Conservation (phyloP, 2,113 vertebrate genomes). For the Aythya baeri region DNA sequence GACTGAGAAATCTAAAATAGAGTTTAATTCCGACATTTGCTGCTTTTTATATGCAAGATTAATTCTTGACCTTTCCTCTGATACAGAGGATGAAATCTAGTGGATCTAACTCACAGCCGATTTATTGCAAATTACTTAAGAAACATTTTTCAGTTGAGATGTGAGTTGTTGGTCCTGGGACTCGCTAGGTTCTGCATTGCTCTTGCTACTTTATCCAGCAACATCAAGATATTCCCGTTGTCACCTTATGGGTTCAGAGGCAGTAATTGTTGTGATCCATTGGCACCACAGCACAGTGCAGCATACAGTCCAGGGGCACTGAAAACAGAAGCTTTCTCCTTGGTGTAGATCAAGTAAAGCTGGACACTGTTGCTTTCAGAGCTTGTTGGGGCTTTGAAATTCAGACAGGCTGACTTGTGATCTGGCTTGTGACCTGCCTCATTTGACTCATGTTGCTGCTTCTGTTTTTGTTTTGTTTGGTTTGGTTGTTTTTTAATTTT, state of each 20-base stretch:
- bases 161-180: not conserved
- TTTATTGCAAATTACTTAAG: not conserved
- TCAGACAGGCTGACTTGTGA: not conserved
- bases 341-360: not conserved
- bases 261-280: not conserved
- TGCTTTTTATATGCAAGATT: not conserved
- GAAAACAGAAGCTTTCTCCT: not conserved
- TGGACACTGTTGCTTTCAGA: not conserved
- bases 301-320: not conserved
- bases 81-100: not conserved
- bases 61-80: not conserved
- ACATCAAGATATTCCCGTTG: fast-evolving
- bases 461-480: not conserved
- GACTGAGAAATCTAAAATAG: not conserved
- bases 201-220: not conserved
- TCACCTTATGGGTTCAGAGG: not conserved
- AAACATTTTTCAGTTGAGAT: not conserved
- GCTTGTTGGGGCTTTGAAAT: not conserved
- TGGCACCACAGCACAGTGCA: not conserved
- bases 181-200: fast-evolving
- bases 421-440: not conserved
- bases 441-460: not conserved
- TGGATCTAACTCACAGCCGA: not conserved
- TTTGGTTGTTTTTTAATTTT: not conserved
- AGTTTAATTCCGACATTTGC: not conserved